Base-by-base conservation (phyloP, 2,888 invertebrate genomes). In the Acanthopleura granulata region DNA sequence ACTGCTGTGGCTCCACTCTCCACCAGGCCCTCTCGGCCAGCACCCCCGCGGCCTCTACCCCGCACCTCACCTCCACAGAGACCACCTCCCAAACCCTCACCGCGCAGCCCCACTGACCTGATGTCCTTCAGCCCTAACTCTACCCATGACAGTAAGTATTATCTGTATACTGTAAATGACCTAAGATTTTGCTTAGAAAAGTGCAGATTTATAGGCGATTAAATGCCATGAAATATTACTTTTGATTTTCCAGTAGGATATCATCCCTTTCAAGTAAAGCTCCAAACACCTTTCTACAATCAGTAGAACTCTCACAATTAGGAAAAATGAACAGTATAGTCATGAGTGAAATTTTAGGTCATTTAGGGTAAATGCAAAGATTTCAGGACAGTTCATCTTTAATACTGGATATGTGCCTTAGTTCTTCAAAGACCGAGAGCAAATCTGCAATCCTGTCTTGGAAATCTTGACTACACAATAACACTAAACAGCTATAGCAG, bases 81-180 rank as follows among this genome's bases (percentile, higher is more conserved):
- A 25, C 77, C 73, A 15, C 78, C 77, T 25, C 57, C 77, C 0
- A 75, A 66, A 72, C 75, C 79, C n/a, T 74, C 76, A 27, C 78
- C 81, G 18, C 71, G 66, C 73, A 73, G 74, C 30, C 78, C 78
- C 74, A 18, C 79, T 72, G 83, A 86, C 74, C 81, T 88, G 72
- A 87, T 87, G 78, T 80, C 82, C 16, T 87, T 87, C 79, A 87
- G 86, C 76, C 87, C 86, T 18, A 81, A 85, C 50, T 57, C 49
- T 49, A 29, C 61, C 12, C 57, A 57, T 3, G 57, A 25, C 15
- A 25, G 50, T 71, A 40, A 71, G 40, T 71, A 16, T 61, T 61
- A 25, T 6, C n/a, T 4, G 61, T 61, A n/a, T 61, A 51, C 18
- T 51, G 15, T 15, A 18, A 16, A 15, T n/a, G n/a, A n/a, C n/a